A percentile compares a stretch with the other conserved stretches of the same genome.
Evolutionary conservation across 2,888 invertebrate genomes (phyloP).

Genomic region (Euclidia mi): DNA sequence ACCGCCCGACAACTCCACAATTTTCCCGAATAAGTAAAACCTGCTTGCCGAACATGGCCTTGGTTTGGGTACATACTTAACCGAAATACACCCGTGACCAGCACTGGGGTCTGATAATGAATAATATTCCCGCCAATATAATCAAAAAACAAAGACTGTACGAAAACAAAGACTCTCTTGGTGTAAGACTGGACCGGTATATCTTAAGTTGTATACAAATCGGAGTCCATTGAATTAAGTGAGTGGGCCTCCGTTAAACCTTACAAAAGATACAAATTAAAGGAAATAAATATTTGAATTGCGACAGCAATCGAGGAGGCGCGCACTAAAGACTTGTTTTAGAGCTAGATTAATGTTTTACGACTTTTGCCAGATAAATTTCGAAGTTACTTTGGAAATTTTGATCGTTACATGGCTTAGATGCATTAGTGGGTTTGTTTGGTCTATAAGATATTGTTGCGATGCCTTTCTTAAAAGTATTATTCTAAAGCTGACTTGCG

Average conservation of each 20-base stretch:
- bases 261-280: conserved; percentile 22
- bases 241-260: conserved; percentile 17
- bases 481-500: no score
- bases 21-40: no score
- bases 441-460: no score
- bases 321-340: neutral
- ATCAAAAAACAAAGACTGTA: conserved; percentile 15
- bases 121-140: conserved; percentile 2
- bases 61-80: neutral
- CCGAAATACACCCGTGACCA: no score
- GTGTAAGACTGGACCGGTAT: conserved; percentile 7
- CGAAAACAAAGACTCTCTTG: conserved; percentile 14
- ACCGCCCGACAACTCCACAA: no score
- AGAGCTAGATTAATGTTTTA: no score
- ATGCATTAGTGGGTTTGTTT: no score
- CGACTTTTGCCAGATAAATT: no score
- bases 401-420: no score
- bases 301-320: neutral
- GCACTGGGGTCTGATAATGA: neutral
- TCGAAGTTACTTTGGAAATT: no score
- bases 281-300: conserved; percentile 9
- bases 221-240: conserved; percentile 24
- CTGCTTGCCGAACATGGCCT: neutral
- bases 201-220: conserved; percentile 19
- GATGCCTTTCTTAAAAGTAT: no score